These are phyloP conservation scores for Drosophila kambysellisi DNA, from an alignment of 2,888 invertebrate genomes.

Conservation along the genomic window DNA sequence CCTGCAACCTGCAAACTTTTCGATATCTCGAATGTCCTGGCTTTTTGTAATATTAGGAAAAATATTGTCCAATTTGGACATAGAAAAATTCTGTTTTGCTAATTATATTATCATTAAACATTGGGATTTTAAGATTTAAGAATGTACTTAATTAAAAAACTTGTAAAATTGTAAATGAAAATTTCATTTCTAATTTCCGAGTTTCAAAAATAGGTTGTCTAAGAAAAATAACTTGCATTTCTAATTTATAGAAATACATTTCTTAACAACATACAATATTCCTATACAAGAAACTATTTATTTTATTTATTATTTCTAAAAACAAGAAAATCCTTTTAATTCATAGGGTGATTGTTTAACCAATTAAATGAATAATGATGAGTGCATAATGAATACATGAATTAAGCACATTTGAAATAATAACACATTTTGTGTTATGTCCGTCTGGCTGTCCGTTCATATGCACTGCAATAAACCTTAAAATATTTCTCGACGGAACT, in stretches of 20 bases:
- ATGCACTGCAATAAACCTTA: too few species aligned
- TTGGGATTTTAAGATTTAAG: background rate
- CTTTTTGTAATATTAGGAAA: background rate
- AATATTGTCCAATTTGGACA: background rate
- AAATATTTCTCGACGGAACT: too few species aligned
- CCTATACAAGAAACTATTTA: background rate
- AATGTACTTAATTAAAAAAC: background rate
- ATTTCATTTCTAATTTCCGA: background rate
- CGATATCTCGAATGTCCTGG: background rate
- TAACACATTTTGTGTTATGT: too few species aligned
- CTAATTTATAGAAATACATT: too few species aligned
- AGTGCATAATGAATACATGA: too few species aligned
- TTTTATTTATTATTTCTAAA: background rate
- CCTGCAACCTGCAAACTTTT: background rate
- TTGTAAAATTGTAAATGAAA: background rate
- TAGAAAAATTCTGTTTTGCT: background rate
- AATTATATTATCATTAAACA: background rate
- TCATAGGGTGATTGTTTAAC: background rate
- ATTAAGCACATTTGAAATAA: too few species aligned
- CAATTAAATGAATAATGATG: too few species aligned
- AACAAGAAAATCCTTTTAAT: background rate
- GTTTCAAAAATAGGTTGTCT: background rate
- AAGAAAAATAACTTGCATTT: too few species aligned
- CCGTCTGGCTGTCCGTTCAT: too few species aligned
- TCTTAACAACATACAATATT: background rate